Base-by-base conservation (phyloP, 2,797 vertebrate species). In the Xyrichtys novacula region DNA sequence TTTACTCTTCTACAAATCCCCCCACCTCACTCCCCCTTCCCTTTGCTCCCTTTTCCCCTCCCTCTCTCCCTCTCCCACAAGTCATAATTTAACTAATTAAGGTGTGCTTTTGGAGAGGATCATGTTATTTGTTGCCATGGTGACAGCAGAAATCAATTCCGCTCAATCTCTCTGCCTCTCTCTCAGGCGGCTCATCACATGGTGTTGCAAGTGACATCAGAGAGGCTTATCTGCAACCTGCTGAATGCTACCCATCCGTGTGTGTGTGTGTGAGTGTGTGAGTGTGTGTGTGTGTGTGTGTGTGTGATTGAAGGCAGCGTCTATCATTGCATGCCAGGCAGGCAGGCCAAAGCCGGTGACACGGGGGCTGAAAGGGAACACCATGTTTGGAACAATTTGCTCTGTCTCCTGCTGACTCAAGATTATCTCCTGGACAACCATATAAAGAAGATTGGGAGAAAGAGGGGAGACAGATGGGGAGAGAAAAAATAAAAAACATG, bases 71-170 rank as follows among this genome's bases (percentile, higher is more conserved):
- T 57, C 80, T 85, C 86, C 87, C 82, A 83, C 78, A 89, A 90
- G 89, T 91, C 86, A 91, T 91, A 92, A 92, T 93, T 94, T 92
- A 91, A 88, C 92, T 93, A 93, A 94, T 93, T 93, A 94, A 91
- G 89, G 92, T 92, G 92, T 91, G 90, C 90, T 93, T 91, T 90
- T 86, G 81, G 86, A 92, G 89, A 91, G 90, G 89, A 92, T 93
- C 90, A 86, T 88, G 88, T 93, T 91, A 94, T 94, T 93, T 92
- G 93, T 93, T 93, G 85, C 91, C 87, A 93, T 93, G 87, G 93
- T 66, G 85, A 93, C 86, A 12, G 86, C 75, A 82, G 87, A 91
- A 92, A 90, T 93, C 90, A 91, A 93, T 89, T 85, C 85, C 11
- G 65, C 83, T 83, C 76, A 78, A 83, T 87, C 88, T 71, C 78